Base-by-base conservation (phyloP, 1,140 invertebrate genomes). In the Sweltsa coloradensis region DNA sequence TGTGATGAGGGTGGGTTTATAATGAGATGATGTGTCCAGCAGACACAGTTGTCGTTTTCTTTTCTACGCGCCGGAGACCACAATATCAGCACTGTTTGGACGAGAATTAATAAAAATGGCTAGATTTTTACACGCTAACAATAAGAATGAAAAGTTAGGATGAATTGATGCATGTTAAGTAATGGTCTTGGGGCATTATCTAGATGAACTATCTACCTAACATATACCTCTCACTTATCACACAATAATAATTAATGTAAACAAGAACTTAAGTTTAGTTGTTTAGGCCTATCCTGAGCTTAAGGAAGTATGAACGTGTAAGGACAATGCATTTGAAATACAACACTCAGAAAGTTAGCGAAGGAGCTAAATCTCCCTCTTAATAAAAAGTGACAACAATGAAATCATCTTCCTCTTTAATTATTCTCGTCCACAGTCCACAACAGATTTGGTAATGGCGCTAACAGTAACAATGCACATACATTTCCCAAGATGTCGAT, bases 21-120 rank as follows among this genome's bases (percentile, higher is more conserved):
- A n/a, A n/a, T n/a, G n/a, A n/a, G n/a, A n/a, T n/a, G n/a, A n/a
- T n/a, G n/a, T n/a, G n/a, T n/a, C n/a, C n/a, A n/a, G n/a, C n/a
- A n/a, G n/a, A n/a, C n/a, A n/a, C n/a, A n/a, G n/a, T n/a, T 45
- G 21, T 47, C 39, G 31, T 19, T 24, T 47, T 47, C 46, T 47
- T 39, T 47, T n/a, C n/a, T n/a, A n/a, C n/a, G n/a, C n/a, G n/a
- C n/a, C n/a, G 46, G 24, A 47, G 14, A 47, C 31, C 40, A 47
- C 46, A 47, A 47, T 27, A 47, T 25, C 18, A 44, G 18, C 19
- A 27, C 19, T 18, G 34, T 29, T 44, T 16, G 24, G 27, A 44
- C 27, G 34, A 11, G 42, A 44, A 44, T 5, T 14, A 25, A 19
- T 26, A 27, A 14, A 21, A 14, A 44, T 29, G 11, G 25, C n/a